Percentiles rank a stretch among this genome's conserved stretches.
Evolutionary conservation across 2,797 vertebrate species (phyloP).

Genomic region (Manis pentadactyla): DNA sequence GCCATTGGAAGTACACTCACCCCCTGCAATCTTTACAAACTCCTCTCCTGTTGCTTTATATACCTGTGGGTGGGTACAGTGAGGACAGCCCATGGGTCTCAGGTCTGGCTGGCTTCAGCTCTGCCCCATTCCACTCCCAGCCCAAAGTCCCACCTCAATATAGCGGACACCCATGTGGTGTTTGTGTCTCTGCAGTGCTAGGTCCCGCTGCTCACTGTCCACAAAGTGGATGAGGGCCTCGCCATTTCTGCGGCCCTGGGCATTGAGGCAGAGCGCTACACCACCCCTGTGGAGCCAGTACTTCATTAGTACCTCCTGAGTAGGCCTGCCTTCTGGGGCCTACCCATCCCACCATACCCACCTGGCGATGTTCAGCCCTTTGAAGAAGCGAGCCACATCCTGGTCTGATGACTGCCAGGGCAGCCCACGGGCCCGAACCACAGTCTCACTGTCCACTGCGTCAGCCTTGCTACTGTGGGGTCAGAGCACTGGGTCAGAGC

Average conservation of each 20-base stretch:
- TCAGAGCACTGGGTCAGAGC: slow-evolving; percentile 51
- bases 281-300: slow-evolving; percentile 90
- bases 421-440: slow-evolving; percentile 96
- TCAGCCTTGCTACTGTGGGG: slow-evolving; percentile 93
- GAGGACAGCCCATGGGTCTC: background rate
- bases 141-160: slow-evolving; percentile 92
- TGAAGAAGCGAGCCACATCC: slow-evolving; percentile 98
- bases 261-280: slow-evolving; percentile 96
- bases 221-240: slow-evolving; percentile 97
- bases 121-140: slow-evolving; percentile 26
- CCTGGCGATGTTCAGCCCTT: slow-evolving; percentile 98
- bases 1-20: slow-evolving; percentile 87
- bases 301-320: slow-evolving; percentile 48
- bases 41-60: slow-evolving; percentile 99
- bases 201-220: slow-evolving; percentile 94
- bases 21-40: slow-evolving; percentile 98
- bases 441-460: slow-evolving; percentile 95
- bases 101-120: background rate
- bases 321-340: background rate
- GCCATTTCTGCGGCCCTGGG: slow-evolving; percentile 96
- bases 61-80: slow-evolving; percentile 88
- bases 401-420: slow-evolving; percentile 99
- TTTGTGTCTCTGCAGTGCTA: slow-evolving; percentile 96
- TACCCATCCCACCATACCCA: slow-evolving; percentile 81
- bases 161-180: slow-evolving; percentile 99